phyloP scores from a whole-genome alignment of 2,113 vertebrate genomes.

The pig (Sus scrofa) region T2T-Sscrofa CM000819.6:74542001-74542500 shows the following conservation, averaged over 20 bases:
- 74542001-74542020: conserved; percentile 39
- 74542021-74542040: conserved; percentile 45
- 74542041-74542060: conserved; percentile 62
- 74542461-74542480: not conserved
- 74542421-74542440: not conserved
- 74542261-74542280: not conserved
- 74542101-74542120: conserved; percentile 27
- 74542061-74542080: not conserved
- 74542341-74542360: not conserved
- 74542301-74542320: not conserved
- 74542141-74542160: conserved; percentile 34
- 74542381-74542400: not conserved
- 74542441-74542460: not conserved
- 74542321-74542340: too few species aligned
- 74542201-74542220: not conserved
- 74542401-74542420: not conserved
- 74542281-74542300: not conserved
- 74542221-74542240: not conserved
- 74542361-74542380: not conserved
- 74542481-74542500: rapidly evolving
- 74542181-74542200: not conserved
- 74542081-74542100: not conserved
- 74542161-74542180: not conserved
- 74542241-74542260: not conserved
- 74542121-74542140: not conserved